These are phyloP conservation scores for Aphelenchoides besseyi DNA, from an alignment of 1,140 invertebrate genomes.

Conservation along the genomic window DNA sequence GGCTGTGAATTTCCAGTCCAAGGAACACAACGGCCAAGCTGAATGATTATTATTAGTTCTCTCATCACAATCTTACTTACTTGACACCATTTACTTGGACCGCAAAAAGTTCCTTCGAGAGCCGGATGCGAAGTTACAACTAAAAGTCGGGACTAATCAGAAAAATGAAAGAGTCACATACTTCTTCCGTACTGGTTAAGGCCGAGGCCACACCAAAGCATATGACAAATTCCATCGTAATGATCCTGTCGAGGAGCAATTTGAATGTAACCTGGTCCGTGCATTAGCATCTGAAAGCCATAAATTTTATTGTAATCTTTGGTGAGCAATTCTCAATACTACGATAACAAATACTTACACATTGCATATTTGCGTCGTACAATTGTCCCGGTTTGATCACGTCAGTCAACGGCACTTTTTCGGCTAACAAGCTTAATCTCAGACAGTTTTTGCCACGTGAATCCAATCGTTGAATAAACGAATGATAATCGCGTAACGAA, in stretches of 20 bases:
- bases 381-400: slow-evolving; percentile 57
- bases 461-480: slow-evolving; percentile 59
- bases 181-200: too few species aligned
- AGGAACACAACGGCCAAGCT: slow-evolving; percentile 55
- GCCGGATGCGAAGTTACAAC: slow-evolving; percentile 62
- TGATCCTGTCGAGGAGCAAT: slow-evolving; percentile 58
- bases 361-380: slow-evolving; percentile 61
- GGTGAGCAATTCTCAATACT: too few species aligned
- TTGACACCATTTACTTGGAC: slow-evolving; percentile 59
- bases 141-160: too few species aligned
- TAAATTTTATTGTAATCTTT: too few species aligned
- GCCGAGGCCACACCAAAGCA: too few species aligned
- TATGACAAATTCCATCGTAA: slow-evolving; percentile 62
- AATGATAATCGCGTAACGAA: slow-evolving; percentile 61
- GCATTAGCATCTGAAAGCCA: slow-evolving; percentile 59
- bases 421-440: slow-evolving; percentile 49
- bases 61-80: background rate
- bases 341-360: too few species aligned
- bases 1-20: slow-evolving; percentile 42
- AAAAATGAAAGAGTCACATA: too few species aligned
- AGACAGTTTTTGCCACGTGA: slow-evolving; percentile 56
- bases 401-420: slow-evolving; percentile 48
- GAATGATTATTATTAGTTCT: background rate
- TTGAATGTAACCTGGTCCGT: slow-evolving; percentile 58
- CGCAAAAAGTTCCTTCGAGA: slow-evolving; percentile 61